phyloP scores from a whole-genome alignment of 2,797 vertebrate genomes.

The Hydrocynus forskahlii region DNA sequence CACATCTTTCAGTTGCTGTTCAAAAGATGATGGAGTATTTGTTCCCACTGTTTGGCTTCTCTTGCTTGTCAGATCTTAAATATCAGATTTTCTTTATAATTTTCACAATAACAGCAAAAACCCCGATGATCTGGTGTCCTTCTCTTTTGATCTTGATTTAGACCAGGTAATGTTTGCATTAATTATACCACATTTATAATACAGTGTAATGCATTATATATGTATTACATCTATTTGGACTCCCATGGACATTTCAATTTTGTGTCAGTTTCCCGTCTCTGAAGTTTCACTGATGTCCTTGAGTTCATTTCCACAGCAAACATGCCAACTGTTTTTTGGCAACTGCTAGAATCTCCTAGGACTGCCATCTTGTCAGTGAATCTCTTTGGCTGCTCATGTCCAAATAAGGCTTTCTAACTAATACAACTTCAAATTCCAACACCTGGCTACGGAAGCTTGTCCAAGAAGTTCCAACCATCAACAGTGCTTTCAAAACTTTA shows the following conservation, averaged over 20 bases:
- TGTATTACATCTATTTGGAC: not conserved
- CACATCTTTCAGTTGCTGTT: not conserved
- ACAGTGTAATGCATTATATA: not conserved
- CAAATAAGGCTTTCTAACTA: constrained; percentile 8
- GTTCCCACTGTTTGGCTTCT: not conserved
- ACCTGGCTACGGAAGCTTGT: not conserved
- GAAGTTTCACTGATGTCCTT: constrained; percentile 22
- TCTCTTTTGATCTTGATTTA: no score
- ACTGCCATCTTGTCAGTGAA: constrained; percentile 19
- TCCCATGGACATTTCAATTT: not conserved
- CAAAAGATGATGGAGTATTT: not conserved
- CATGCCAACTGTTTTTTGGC: constrained; percentile 19
- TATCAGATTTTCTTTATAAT: no score
- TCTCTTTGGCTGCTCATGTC: constrained; percentile 1
- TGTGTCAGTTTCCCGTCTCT: not conserved
- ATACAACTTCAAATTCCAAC: constrained; percentile 2
- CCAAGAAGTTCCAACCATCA: not conserved
- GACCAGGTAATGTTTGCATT: not conserved
- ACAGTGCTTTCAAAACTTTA: not conserved
- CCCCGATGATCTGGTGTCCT: no score
- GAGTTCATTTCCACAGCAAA: constrained; percentile 20
- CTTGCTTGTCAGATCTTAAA: not conserved
- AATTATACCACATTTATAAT: not conserved
- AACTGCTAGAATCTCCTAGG: constrained; percentile 9
- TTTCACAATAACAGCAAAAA: no score